Evolutionary conservation across 2,888 invertebrate species (phyloP).

Genomic region (Drosophila nr. perissopoda): DNA sequence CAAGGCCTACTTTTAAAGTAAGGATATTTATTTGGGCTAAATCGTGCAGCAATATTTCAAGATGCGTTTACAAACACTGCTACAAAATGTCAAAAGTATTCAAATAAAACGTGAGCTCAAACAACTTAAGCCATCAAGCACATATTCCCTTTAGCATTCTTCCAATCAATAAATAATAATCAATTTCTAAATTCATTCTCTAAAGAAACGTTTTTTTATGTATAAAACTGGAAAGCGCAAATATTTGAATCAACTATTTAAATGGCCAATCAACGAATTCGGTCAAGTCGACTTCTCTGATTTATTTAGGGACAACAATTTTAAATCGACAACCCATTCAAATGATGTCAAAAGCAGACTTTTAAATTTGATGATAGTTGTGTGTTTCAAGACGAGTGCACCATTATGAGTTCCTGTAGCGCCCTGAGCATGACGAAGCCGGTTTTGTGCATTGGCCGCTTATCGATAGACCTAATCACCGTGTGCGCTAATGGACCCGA

Average conservation of each 20-base stretch:
- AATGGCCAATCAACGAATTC: background rate
- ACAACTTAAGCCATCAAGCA: background rate
- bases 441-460: conserved; percentile 87
- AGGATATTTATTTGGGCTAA: background rate
- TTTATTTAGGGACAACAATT: background rate
- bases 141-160: too few relatives aligned
- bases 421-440: conserved; percentile 45
- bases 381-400: background rate
- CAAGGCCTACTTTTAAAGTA: conserved; percentile 21
- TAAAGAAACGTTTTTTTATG: background rate
- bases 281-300: background rate
- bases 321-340: conserved; percentile 8
- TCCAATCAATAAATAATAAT: too few relatives aligned
- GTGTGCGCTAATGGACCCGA: conserved; percentile 86
- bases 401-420: conserved; percentile 20
- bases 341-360: conserved; percentile 37
- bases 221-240: background rate
- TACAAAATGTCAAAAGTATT: background rate
- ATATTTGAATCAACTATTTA: background rate
- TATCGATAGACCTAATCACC: conserved; percentile 88
- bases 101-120: background rate
- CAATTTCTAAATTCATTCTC: background rate
- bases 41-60: background rate
- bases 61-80: background rate
- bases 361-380: background rate